Evolutionary conservation across 2,797 vertebrate genomes (phyloP), one percentile per base, ranked within the genome.

Genomic region (Cirrhinus mrigala): DNA sequence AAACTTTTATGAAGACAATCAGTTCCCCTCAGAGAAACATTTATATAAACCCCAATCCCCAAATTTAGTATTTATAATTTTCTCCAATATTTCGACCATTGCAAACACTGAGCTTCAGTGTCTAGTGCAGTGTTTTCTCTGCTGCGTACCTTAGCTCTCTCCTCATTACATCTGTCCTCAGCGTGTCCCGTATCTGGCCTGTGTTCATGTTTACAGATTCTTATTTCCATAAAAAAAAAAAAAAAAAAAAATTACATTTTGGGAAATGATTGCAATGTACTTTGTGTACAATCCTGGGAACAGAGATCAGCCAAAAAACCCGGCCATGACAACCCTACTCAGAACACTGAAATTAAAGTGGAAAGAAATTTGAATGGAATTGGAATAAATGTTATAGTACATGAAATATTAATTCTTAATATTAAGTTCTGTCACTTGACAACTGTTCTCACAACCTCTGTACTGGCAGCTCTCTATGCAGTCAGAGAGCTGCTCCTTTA

Each of bases 401-500:
- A 64, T 27, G 27, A 29, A 15, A 64, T 16, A 29, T 66, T 33
- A 9, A 8, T 66, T 60, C 22, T 60, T n/a, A 60, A 24, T 16
- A 60, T 24, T 12, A 12, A 24, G 0, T 29, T 64, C 14, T 16
- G 62, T 33, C 15, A 33, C 27, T 33, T 33, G 14, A 7, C 27
- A 66, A 18, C 7, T 29, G 18, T 66, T 33, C 15, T 66, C 27
- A 33, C 62, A 66, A 18, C 27, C 62, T 18, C 62, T 33, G 33
- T 66, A 33, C 27, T 8, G 27, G 62, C 15, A 33, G 33, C 33
- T 37, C 33, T 37, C 33, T 29, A 66, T 18, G 62, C 62, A 66
- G 16, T 66, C 27, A 16, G 29, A 66, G 62, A 66, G 62, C 62
- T 87, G 62, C 16, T 71, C 54, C 66, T 79, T 87, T 79, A 79